Conservation (phyloP, 2,797 vertebrate species). For the Diplodus puntazzo region DNA sequence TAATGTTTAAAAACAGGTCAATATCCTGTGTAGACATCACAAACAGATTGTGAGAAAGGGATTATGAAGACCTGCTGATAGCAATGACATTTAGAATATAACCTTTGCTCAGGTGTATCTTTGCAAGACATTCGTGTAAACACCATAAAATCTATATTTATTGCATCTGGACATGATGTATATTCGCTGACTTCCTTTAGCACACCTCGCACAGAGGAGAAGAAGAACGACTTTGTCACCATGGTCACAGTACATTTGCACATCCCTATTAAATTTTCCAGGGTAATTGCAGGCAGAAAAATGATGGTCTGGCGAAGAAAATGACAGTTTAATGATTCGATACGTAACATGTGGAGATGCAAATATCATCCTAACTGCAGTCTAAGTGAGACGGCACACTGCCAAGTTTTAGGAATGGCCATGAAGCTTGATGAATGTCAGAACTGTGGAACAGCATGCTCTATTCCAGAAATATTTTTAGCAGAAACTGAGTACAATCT, state of each 20-base stretch:
- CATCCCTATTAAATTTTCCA: slow-evolving; percentile 33
- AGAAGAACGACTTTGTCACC: slow-evolving; percentile 32
- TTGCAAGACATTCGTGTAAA: slow-evolving; percentile 31
- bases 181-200: slow-evolving; percentile 21
- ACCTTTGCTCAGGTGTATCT: slow-evolving; percentile 24
- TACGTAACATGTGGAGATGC: background rate
- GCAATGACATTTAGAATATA: slow-evolving; percentile 8
- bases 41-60: background rate
- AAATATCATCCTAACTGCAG: slow-evolving; percentile 41
- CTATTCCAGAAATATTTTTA: background rate
- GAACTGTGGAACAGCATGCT: background rate
- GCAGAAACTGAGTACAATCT: background rate
- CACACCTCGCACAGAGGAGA: slow-evolving; percentile 14
- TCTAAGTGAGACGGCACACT: slow-evolving; percentile 4
- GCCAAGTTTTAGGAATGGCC: slow-evolving; percentile 19
- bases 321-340: slow-evolving; percentile 60
- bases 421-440: slow-evolving; percentile 33
- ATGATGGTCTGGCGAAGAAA: slow-evolving; percentile 21
- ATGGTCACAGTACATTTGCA: slow-evolving; percentile 48
- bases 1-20: background rate
- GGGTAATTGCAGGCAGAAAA: slow-evolving; percentile 46
- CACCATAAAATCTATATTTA: slow-evolving; percentile 13
- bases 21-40: background rate
- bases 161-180: slow-evolving; percentile 15
- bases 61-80: background rate